Conservation (phyloP, 2,888 invertebrate genomes). For the Philhelius pedissequus region DNA sequence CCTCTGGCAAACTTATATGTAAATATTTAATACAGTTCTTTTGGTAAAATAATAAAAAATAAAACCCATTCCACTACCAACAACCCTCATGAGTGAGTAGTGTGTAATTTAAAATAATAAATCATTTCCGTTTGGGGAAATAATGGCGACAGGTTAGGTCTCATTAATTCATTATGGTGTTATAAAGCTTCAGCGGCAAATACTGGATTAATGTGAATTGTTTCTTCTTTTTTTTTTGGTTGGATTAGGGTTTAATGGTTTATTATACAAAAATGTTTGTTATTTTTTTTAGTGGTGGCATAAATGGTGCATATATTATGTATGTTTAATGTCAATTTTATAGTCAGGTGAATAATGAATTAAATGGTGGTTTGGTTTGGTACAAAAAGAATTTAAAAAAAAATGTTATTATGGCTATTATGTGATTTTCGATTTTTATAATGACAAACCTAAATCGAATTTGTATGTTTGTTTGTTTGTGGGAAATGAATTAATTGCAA, state of each 20-base stretch:
- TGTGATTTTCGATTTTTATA: conserved; percentile 7
- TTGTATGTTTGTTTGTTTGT: not conserved
- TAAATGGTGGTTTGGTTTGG: not conserved
- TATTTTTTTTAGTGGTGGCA: conserved; percentile 42
- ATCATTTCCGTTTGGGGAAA: conserved; percentile 57
- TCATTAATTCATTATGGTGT: conserved; percentile 70
- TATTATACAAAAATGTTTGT: conserved; percentile 37
- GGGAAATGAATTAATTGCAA: not conserved
- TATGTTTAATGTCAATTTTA: conserved; percentile 20
- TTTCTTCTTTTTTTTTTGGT: conserved; percentile 25
- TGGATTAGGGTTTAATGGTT: conserved; percentile 56
- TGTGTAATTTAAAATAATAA: conserved; percentile 60
- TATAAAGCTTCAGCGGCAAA: conserved; percentile 45
- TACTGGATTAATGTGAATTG: conserved; percentile 49
- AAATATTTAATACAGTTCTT: too few species aligned
- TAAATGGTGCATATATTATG: conserved; percentile 34
- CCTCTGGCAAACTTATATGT: too few species aligned
- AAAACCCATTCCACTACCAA: not conserved
- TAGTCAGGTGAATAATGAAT: conserved; percentile 33
- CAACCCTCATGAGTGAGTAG: not conserved
- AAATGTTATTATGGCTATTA: not conserved
- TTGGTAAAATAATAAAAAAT: not conserved
- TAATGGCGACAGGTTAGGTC: conserved; percentile 67
- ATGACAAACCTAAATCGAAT: not conserved
- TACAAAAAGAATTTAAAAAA: not conserved